Percentiles rank a stretch among this genome's conserved stretches.
Evolutionary conservation across 2,113 vertebrate genomes (phyloP).

Genomic region (Pampusana beccarii): DNA sequence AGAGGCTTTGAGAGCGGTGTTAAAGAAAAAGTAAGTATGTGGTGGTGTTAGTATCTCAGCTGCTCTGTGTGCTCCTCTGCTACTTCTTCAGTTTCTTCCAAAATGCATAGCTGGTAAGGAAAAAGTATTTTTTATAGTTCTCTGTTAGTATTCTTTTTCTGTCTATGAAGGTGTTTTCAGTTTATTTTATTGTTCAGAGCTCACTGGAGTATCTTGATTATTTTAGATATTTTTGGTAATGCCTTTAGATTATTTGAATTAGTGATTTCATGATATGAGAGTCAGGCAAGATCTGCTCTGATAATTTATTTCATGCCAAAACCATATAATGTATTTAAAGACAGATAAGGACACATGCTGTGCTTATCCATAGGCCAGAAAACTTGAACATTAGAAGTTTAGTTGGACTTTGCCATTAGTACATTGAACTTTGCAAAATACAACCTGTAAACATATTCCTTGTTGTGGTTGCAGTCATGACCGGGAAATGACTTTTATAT

Average conservation of each 20-base stretch:
- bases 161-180: neutral
- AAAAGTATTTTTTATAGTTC: neutral
- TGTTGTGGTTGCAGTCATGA: neutral
- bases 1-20: constrained; percentile 74
- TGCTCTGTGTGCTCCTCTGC: neutral
- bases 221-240: neutral
- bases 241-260: neutral
- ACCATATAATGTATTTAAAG: neutral
- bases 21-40: constrained; percentile 86
- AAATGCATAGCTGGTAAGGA: neutral
- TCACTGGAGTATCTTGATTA: neutral
- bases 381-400: neutral
- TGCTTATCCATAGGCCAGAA: neutral
- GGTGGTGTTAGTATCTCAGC: neutral
- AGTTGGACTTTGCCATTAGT: neutral
- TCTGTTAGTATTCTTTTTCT: neutral
- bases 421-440: neutral
- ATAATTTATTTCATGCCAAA: neutral
- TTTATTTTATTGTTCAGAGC: neutral
- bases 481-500: neutral
- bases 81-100: neutral
- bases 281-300: neutral
- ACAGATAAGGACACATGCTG: neutral
- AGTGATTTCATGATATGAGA: neutral
- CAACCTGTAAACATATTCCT: neutral